These are phyloP conservation scores for Anas georgica DNA, from an alignment of 2,797 vertebrate genomes.

Conservation along the genomic window DNA sequence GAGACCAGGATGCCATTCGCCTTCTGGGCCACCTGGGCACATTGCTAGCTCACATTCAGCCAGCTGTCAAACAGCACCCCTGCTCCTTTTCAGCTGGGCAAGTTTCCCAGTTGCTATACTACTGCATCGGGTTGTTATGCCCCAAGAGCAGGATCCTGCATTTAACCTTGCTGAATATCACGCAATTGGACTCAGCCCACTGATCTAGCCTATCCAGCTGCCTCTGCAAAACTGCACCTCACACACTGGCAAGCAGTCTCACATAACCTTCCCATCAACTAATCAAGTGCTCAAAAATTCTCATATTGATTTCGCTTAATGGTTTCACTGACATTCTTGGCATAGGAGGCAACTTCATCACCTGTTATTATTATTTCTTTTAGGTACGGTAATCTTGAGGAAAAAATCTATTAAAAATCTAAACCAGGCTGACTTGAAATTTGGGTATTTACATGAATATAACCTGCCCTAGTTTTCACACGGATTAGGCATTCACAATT, in stretches of 20 bases:
- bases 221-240: not conserved
- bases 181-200: too few species aligned
- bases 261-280: not conserved
- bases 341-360: not conserved
- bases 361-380: constrained; percentile 3
- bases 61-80: too few species aligned
- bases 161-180: too few species aligned
- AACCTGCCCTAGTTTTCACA: not conserved
- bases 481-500: not conserved
- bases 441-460: not conserved
- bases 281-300: not conserved
- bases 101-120: too few species aligned
- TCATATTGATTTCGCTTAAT: not conserved
- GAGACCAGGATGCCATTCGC: too few species aligned
- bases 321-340: not conserved
- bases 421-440: constrained; percentile 7
- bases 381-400: not conserved
- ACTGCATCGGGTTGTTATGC: too few species aligned
- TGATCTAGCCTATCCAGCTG: not conserved
- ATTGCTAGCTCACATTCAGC: not conserved
- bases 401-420: constrained; percentile 50
- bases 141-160: too few species aligned
- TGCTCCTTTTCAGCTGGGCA: too few species aligned
- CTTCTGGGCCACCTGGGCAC: not conserved
- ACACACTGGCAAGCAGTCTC: not conserved